Evolutionary conservation across 2,888 invertebrate genomes (phyloP).

Genomic region (Peribatodes rhomboidaria): DNA sequence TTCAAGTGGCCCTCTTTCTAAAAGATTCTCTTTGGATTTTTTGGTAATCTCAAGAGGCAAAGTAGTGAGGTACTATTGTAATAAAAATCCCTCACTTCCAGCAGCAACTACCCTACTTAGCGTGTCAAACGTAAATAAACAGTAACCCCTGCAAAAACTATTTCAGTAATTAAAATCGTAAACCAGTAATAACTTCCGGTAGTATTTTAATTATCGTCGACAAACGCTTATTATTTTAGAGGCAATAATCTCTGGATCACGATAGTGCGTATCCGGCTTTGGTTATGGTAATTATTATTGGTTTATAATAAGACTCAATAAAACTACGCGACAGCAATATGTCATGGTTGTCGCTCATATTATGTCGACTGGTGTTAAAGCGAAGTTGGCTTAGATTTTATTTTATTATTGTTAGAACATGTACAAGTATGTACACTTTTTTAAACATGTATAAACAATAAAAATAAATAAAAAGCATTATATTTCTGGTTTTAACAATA

Average conservation of each 20-base stretch:
- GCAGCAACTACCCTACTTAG: background rate
- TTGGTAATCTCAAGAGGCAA: no score
- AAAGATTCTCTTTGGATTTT: no score
- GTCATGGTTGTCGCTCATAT: conserved; percentile 70
- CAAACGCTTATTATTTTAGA: conserved; percentile 20
- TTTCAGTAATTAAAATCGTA: conserved; percentile 6
- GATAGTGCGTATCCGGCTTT: conserved; percentile 65
- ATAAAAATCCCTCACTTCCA: background rate
- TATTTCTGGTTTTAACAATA: no score
- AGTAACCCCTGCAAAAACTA: conserved; percentile 1
- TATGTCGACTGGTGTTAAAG: conserved; percentile 58
- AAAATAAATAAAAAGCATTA: no score
- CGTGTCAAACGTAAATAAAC: conserved; percentile 10
- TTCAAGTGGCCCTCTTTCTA: no score
- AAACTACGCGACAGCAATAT: conserved; percentile 71
- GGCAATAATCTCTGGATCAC: conserved; percentile 51
- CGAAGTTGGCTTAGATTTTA: conserved; percentile 11
- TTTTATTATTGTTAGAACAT: background rate
- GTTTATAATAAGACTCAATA: conserved; percentile 74
- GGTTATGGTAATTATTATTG: conserved; percentile 70
- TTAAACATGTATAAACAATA: no score
- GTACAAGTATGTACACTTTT: no score
- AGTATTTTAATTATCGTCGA: conserved; percentile 31
- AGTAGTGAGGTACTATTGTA: no score
- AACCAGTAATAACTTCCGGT: conserved; percentile 20